Percentiles rank a stretch among this genome's conserved stretches.
Evolutionary conservation across 2,888 invertebrate species (phyloP).

Genomic region (Acrobasis consociella): DNA sequence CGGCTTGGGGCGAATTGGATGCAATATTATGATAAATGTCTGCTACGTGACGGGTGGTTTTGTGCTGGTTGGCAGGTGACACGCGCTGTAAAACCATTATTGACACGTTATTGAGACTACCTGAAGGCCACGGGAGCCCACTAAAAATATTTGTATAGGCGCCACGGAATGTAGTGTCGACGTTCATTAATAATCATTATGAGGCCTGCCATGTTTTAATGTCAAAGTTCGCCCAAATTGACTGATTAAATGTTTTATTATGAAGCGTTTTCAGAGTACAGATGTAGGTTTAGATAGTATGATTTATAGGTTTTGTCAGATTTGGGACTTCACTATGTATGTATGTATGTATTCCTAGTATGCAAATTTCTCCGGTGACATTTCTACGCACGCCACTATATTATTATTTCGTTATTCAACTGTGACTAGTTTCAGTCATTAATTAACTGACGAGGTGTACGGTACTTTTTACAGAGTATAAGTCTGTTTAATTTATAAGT

Average conservation of each 20-base stretch:
- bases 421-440: neutral
- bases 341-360: too few relatives aligned
- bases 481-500: too few relatives aligned
- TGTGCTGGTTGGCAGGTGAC: conserved; percentile 42
- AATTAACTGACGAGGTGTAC: neutral
- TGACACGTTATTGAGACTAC: conserved; percentile 63
- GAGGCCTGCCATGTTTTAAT: conserved; percentile 10
- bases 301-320: neutral
- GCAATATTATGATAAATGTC: conserved; percentile 67
- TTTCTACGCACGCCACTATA: too few relatives aligned
- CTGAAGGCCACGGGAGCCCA: conserved; percentile 52
- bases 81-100: conserved; percentile 50
- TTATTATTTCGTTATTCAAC: neutral
- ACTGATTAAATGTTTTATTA: conserved; percentile 8
- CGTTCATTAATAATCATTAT: conserved; percentile 18
- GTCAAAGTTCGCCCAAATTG: conserved; percentile 4
- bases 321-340: neutral
- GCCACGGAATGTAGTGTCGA: conserved; percentile 3
- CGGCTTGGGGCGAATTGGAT: conserved; percentile 46
- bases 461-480: too few relatives aligned
- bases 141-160: conserved; percentile 46
- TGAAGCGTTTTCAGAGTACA: neutral
- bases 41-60: conserved; percentile 61
- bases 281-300: neutral
- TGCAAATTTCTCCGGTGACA: too few relatives aligned